Evolutionary conservation across 2,888 invertebrate species (phyloP).

Genomic region (Drosophila vallismaia): DNA sequence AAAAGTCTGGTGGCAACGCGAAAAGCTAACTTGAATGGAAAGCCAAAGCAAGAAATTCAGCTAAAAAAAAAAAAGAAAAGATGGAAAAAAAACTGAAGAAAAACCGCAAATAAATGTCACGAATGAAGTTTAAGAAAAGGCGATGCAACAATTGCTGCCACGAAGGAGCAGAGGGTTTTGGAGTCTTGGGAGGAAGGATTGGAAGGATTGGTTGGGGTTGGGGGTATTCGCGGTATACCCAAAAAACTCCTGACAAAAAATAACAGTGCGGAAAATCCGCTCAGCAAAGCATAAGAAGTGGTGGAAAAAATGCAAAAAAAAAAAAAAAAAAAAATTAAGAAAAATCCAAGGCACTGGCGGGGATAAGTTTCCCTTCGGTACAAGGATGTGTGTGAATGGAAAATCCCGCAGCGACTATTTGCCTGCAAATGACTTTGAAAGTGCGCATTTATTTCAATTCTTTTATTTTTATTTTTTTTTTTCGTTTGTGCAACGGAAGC

Average conservation of each 20-base stretch:
- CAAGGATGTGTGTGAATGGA: constrained; percentile 13
- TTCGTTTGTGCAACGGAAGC: constrained; percentile 6
- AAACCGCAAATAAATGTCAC: constrained; percentile 76
- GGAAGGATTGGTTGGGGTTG: no score
- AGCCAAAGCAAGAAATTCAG: constrained; percentile 29
- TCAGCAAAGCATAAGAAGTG: constrained; percentile 36
- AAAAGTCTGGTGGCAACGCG: constrained; percentile 40
- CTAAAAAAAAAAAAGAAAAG: constrained; percentile 36
- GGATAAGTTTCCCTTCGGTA: constrained; percentile 37
- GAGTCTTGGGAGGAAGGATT: neutral
- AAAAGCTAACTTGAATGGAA: constrained; percentile 41
- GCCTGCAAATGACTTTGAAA: constrained; percentile 70
- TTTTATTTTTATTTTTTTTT: constrained; percentile 36
- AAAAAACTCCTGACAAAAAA: constrained; percentile 54
- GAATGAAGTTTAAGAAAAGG: constrained; percentile 59
- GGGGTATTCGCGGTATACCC: neutral
- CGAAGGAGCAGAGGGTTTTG: constrained; percentile 5
- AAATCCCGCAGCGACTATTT: constrained; percentile 56
- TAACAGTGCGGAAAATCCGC: constrained; percentile 64
- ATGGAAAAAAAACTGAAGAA: constrained; percentile 54
- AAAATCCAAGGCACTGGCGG: constrained; percentile 54
- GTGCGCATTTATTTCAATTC: constrained; percentile 71
- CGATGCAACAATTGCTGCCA: constrained; percentile 71
- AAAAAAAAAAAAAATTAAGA: constrained; percentile 43
- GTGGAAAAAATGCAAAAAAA: constrained; percentile 10